Percentiles rank a stretch among this genome's conserved stretches.
phyloP scores from a whole-genome alignment of 2,113 vertebrate species.

The Entelurus aequoreus region DNA sequence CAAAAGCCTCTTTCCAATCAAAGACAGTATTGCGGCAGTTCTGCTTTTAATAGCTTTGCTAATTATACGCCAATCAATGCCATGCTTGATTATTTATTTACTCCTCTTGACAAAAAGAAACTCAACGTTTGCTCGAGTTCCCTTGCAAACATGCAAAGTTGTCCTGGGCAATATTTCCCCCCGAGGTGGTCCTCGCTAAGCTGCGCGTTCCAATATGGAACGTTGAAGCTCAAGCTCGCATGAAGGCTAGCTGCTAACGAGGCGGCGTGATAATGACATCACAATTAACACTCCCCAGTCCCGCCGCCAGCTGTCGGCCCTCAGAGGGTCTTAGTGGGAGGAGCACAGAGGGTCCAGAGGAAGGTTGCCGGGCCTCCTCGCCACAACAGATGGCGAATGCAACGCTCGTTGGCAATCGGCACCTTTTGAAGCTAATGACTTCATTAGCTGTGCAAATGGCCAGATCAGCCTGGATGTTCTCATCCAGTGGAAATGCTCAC shows the following conservation, averaged over 20 bases:
- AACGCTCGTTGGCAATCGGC: conserved; percentile 95
- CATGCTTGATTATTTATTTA: too few species aligned
- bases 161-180: too few species aligned
- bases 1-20: too few species aligned
- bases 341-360: conserved; percentile 60
- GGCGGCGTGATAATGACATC: conserved; percentile 81
- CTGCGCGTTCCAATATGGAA: too few species aligned
- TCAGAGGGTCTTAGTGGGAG: conserved; percentile 58
- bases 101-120: too few species aligned
- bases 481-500: conserved; percentile 95
- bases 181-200: too few species aligned
- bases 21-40: too few species aligned
- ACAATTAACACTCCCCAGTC: conserved; percentile 78
- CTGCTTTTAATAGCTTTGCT: too few species aligned
- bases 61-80: too few species aligned
- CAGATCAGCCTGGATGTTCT: conserved; percentile 98
- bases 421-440: conserved; percentile 93
- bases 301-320: conserved; percentile 83
- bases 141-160: too few species aligned
- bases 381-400: conserved; percentile 96
- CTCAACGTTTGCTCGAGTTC: too few species aligned
- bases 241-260: conserved; percentile 67
- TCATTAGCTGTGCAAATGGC: conserved; percentile 99
- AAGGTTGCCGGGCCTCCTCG: conserved; percentile 87
- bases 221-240: conserved; percentile 41